These are phyloP conservation scores for Epizoanthus illoricatus DNA, from an alignment of 92 coral and sea anemone genomes.

Conservation along the genomic window DNA sequence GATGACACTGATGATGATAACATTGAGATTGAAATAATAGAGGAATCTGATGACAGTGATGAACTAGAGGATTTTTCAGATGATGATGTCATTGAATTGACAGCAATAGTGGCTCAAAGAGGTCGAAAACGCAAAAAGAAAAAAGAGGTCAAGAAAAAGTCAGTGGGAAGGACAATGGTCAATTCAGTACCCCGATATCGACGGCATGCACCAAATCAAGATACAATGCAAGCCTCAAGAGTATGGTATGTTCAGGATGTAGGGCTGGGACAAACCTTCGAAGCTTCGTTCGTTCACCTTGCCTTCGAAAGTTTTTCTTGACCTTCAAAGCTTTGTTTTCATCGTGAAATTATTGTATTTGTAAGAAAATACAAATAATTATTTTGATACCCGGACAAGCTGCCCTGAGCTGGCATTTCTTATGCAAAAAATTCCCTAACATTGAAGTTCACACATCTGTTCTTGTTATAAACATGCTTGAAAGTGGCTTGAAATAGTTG, in stretches of 20 bases:
- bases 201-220: background rate
- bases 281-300: no score
- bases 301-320: no score
- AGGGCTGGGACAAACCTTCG: no score
- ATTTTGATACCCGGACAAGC: no score
- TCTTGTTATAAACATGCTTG: no score
- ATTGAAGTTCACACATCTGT: no score
- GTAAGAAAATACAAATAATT: no score
- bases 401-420: no score
- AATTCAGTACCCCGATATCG: background rate
- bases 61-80: background rate
- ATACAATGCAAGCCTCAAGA: background rate
- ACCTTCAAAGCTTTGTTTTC: no score
- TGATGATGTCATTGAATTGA: background rate
- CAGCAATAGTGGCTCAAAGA: background rate
- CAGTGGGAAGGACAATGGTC: background rate
- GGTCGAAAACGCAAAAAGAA: slow-evolving; percentile 2
- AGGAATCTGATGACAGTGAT: slow-evolving; percentile 15
- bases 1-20: slow-evolving; percentile 9
- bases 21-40: slow-evolving; percentile 17
- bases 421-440: no score
- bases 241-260: background rate
- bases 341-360: no score
- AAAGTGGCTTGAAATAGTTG: no score
- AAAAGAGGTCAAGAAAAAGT: background rate